Conservation (phyloP, 2,113 vertebrate genomes). For the Girardinichthys multiradiatus region DNA sequence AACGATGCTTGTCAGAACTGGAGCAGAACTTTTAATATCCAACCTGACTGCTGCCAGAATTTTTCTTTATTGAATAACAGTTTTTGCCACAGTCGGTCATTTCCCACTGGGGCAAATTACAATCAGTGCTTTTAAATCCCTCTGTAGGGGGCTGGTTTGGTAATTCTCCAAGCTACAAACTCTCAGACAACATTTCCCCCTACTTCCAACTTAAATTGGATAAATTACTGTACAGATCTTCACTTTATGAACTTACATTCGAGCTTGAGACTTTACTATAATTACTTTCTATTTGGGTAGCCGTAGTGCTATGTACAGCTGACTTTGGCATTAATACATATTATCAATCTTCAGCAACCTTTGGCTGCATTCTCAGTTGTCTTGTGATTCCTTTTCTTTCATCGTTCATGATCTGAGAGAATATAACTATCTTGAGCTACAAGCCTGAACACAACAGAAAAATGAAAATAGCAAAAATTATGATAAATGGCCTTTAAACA, state of each 20-base stretch:
- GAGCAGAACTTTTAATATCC: no score
- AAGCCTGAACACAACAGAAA: not conserved
- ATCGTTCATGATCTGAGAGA: not conserved
- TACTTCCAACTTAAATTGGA: not conserved
- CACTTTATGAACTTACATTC: not conserved
- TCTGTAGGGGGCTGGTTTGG: not conserved
- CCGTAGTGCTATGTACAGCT: not conserved
- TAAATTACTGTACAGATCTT: not conserved
- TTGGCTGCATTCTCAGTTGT: not conserved
- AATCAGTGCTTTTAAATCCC: no score
- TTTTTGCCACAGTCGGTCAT: no score
- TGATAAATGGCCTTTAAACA: not conserved
- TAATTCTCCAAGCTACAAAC: not conserved
- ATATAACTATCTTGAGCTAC: not conserved
- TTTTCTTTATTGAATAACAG: no score
- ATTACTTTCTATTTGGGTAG: not conserved
- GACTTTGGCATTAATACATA: not conserved
- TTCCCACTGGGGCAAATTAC: no score
- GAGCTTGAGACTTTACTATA: not conserved
- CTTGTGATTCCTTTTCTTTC: not conserved
- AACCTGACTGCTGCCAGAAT: no score
- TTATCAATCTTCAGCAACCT: not conserved
- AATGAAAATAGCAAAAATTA: not conserved
- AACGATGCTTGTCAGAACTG: no score
- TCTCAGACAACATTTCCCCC: not conserved